phyloP scores from a whole-genome alignment of 2,113 vertebrate genomes.

The Perca schrenkii region DNA sequence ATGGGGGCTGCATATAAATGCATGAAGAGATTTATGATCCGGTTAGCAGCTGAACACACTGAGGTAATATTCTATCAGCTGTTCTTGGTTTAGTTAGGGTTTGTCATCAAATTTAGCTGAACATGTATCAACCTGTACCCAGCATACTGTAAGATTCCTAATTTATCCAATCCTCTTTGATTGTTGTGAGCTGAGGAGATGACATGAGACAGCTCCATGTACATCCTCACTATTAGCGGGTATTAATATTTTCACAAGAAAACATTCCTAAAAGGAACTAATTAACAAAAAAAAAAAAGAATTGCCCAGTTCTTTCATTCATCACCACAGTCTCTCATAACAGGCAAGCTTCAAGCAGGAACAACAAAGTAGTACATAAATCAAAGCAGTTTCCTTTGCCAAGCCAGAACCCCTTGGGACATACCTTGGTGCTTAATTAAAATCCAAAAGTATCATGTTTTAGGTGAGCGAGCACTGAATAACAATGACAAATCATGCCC shows the following conservation, averaged over 20 bases:
- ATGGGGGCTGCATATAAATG: constrained; percentile 16
- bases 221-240: constrained; percentile 56
- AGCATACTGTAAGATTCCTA: constrained; percentile 2
- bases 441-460: constrained; percentile 89
- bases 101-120: constrained; percentile 30
- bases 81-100: constrained; percentile 15
- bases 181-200: constrained; percentile 57
- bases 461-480: constrained; percentile 86
- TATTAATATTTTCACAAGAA: constrained; percentile 60
- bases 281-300: constrained; percentile 82
- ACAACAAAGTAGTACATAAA: constrained; percentile 87
- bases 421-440: constrained; percentile 88
- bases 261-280: constrained; percentile 76
- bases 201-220: constrained; percentile 42
- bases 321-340: constrained; percentile 78
- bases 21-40: constrained; percentile 19
- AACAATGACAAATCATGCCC: constrained; percentile 86
- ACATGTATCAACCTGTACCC: constrained; percentile 9
- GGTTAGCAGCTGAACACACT: constrained; percentile 3
- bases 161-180: constrained; percentile 40
- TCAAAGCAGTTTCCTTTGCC: constrained; percentile 86
- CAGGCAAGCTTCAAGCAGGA: constrained; percentile 81
- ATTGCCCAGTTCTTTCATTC: constrained; percentile 76
- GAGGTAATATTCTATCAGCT: constrained; percentile 2
- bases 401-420: constrained; percentile 82